A percentile compares a stretch with the other conserved stretches of the same genome.
phyloP scores from a whole-genome alignment of 1,140 invertebrate genomes.

The Metopolophium dirhodum region DNA sequence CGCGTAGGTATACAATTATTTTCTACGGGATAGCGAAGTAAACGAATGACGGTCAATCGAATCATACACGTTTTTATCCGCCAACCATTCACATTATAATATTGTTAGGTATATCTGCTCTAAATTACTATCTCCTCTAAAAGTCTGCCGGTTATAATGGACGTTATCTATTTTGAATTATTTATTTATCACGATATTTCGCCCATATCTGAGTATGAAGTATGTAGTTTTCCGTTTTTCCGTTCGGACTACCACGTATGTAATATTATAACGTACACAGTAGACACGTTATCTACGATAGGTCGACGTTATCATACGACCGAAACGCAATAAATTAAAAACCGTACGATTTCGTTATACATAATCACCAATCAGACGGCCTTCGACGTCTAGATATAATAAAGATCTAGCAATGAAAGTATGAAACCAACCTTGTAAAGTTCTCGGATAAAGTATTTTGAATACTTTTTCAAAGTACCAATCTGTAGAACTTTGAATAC shows the following conservation, averaged over 20 bases:
- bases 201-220: not conserved
- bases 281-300: not conserved
- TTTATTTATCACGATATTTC: too few species aligned
- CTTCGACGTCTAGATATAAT: not conserved
- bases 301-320: not conserved
- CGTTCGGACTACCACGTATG: not conserved
- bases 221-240: not conserved
- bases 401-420: too few species aligned
- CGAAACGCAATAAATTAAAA: not conserved
- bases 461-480: not conserved
- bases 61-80: too few species aligned
- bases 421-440: not conserved
- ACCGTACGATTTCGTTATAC: not conserved
- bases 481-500: too few species aligned
- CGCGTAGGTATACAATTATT: too few species aligned
- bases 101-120: too few species aligned
- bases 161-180: too few species aligned
- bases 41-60: too few species aligned
- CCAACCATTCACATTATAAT: too few species aligned
- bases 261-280: not conserved
- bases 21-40: too few species aligned
- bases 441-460: not conserved
- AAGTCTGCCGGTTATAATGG: not conserved
- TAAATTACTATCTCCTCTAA: too few species aligned
- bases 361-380: not conserved